Base-by-base conservation (phyloP, 2,113 vertebrate genomes). In the Stigmatopora argus region DNA sequence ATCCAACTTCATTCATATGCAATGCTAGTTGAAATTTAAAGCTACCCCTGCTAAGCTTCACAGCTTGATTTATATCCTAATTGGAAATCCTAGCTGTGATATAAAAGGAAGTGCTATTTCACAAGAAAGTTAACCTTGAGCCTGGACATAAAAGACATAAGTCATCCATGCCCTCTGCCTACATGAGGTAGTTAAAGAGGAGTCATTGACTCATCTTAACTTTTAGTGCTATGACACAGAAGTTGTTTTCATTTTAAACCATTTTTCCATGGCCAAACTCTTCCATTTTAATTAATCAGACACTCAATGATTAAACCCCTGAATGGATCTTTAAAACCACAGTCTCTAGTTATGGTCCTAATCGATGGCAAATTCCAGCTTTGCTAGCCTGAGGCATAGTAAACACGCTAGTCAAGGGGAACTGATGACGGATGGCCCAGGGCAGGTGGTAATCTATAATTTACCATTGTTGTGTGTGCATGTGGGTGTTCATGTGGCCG, bases 401-500 rank as follows among this genome's bases (percentile, higher is more conserved):
- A 81, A 74, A 78, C 75, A 67, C 68, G 66, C 70, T 73, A 2
- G 55, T 82, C 73, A 53, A 65, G 74, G 72, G 74, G 63, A 78
- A 17, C 72, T 72, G 48, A 49, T 80, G 84, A 86, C 78, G 70
- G 77, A 86, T 83, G 82, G 67, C 61, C 70, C 44, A 49, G 58
- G 70, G 70, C 69, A 77, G 64, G 66, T 68, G 69, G 65, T 58
- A 67, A 86, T 87, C 80, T 74, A 83, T 85, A 75, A 86, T 80
- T 79, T 75, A 84, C 69, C 77, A 23, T 15, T 23, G 41, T 66
- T 67, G 67, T 49, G 65, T 46, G 10, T 14, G 58, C 6, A 7
- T 45, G 38, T 21, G 41, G 44, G 41, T 44, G 57, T 65, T 69
- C 44, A 70, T 72, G 69, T 46, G 67, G 48, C 38, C 34, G 75